Conservation (phyloP, 35 echinoderm and acorn worm species). For the Diadema setosum region DNA sequence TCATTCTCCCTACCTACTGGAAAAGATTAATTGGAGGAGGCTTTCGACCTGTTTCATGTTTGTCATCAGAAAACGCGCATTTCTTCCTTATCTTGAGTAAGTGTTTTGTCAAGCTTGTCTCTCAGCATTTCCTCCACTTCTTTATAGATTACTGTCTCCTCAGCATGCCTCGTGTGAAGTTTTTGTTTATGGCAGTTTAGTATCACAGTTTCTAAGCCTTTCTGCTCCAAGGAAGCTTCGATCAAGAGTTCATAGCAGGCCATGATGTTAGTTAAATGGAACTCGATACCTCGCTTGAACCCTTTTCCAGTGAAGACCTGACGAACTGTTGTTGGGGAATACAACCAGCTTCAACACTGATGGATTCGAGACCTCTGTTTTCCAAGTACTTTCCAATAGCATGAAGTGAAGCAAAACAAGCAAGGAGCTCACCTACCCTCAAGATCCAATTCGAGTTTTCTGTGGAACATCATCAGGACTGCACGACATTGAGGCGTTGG, state of each 20-base stretch:
- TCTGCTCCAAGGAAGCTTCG: not conserved
- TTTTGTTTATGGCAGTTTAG: not conserved
- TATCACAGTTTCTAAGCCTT: not conserved
- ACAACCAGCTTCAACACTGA: constrained; percentile 35
- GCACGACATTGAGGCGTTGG: too few relatives aligned
- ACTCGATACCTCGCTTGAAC: constrained; percentile 32
- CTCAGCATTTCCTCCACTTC: not conserved
- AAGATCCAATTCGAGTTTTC: not conserved
- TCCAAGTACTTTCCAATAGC: constrained; percentile 17
- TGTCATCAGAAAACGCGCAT: constrained; percentile 20
- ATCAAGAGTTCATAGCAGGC: not conserved
- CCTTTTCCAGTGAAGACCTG: constrained; percentile 14
- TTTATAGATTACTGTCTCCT: not conserved
- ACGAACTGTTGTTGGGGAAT: constrained; percentile 22
- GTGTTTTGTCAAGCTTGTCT: not conserved
- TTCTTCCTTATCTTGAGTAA: not conserved
- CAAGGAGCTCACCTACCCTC: constrained; percentile 16
- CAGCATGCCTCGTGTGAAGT: not conserved
- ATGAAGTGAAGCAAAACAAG: constrained; percentile 25
- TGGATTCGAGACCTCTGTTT: not conserved
- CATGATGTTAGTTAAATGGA: constrained; percentile 30
- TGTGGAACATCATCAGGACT: too few relatives aligned
- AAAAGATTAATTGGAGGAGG: constrained; percentile 24
- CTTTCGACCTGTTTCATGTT: constrained; percentile 44
- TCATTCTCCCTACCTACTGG: constrained; percentile 30